Evolutionary conservation across 2,113 vertebrate species (phyloP).

Genomic region (Pygoscelis antarcticus): DNA sequence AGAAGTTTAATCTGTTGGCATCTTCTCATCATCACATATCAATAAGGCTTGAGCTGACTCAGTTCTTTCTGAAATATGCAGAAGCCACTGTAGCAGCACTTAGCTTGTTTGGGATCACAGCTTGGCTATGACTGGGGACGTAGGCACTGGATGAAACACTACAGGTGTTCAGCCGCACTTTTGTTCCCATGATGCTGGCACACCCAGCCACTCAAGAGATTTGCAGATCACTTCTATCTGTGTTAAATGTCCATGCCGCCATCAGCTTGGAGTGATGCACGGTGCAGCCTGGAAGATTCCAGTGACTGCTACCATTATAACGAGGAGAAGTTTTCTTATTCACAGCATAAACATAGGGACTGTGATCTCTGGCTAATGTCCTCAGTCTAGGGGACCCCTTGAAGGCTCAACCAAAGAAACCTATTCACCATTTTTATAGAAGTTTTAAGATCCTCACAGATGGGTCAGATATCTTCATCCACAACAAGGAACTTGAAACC

Average conservation of each 20-base stretch:
- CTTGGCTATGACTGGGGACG: neutral
- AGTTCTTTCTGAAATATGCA: neutral
- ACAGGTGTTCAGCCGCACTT: neutral
- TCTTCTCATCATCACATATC: neutral
- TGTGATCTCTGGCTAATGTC: neutral
- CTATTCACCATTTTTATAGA: neutral
- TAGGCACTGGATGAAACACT: neutral
- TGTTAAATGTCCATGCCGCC: neutral
- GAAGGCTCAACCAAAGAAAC: neutral
- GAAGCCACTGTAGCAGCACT: neutral
- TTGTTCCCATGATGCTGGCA: neutral
- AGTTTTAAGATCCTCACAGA: neutral
- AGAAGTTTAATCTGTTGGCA: neutral
- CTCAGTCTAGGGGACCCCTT: neutral
- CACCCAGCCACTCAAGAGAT: neutral
- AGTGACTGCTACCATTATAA: neutral
- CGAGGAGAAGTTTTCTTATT: neutral
- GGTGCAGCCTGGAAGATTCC: neutral
- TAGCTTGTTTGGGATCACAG: neutral
- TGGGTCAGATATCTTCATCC: neutral
- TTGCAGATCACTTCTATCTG: neutral
- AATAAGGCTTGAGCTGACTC: neutral
- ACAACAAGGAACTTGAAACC: neutral
- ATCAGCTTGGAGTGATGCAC: neutral
- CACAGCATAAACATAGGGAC: rapidly evolving